phyloP scores from a whole-genome alignment of 2,888 invertebrate species.

The Ennomos quercinarius region DNA sequence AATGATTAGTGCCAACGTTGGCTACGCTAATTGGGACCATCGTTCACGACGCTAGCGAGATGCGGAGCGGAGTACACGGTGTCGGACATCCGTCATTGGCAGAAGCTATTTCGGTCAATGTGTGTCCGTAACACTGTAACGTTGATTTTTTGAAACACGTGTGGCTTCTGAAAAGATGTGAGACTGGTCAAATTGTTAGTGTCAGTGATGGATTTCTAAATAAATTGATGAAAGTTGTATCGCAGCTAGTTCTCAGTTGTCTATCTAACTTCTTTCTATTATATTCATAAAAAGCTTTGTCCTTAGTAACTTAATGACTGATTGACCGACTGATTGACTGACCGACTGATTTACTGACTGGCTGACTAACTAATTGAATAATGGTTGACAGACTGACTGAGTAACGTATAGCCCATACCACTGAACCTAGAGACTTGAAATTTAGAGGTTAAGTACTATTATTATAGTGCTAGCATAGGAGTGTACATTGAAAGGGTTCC shows the following conservation, averaged over 20 bases:
- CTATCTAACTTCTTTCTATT: too few relatives aligned
- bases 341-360: too few relatives aligned
- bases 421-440: too few relatives aligned
- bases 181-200: not conserved
- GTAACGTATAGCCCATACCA: too few relatives aligned
- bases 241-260: not conserved
- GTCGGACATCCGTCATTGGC: constrained; percentile 13
- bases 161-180: not conserved
- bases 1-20: constrained; percentile 47
- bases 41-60: constrained; percentile 42
- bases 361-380: too few relatives aligned
- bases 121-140: not conserved
- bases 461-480: too few relatives aligned
- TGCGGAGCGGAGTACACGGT: not conserved
- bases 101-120: constrained; percentile 31
- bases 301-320: too few relatives aligned
- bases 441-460: too few relatives aligned
- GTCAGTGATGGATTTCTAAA: constrained; percentile 5
- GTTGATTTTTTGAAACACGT: not conserved
- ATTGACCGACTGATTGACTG: too few relatives aligned
- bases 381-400: too few relatives aligned
- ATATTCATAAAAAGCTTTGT: too few relatives aligned
- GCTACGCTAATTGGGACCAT: constrained; percentile 52
- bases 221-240: not conserved
- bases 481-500: too few relatives aligned